Evolutionary conservation across 2,888 invertebrate species (phyloP).

Genomic region (Epinotia brunnichana): DNA sequence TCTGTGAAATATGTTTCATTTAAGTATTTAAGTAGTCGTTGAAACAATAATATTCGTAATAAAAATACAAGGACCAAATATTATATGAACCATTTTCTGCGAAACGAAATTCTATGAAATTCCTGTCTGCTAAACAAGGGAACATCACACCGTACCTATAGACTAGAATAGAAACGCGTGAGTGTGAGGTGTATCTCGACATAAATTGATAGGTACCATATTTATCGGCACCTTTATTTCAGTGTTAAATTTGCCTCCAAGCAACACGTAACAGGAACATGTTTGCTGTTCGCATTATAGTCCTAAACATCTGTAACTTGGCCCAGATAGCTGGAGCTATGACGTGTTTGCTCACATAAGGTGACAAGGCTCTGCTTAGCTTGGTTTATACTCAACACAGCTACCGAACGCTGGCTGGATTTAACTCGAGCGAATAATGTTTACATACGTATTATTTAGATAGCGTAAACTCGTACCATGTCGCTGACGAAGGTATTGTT

Average conservation of each 20-base stretch:
- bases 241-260: conserved; percentile 46
- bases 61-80: too few species aligned
- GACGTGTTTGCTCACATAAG: conserved; percentile 3
- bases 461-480: conserved; percentile 62
- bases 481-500: conserved; percentile 65
- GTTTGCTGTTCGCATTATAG: conserved; percentile 71
- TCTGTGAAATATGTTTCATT: too few species aligned
- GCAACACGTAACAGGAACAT: conserved; percentile 65
- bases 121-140: too few species aligned
- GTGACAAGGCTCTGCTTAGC: conserved; percentile 54
- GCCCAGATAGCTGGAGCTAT: conserved; percentile 56
- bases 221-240: conserved; percentile 47
- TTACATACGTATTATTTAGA: conserved; percentile 69
- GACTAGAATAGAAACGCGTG: not conserved
- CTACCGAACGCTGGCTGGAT: conserved; percentile 58
- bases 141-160: too few species aligned
- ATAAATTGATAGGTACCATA: conserved; percentile 27
- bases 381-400: conserved; percentile 50
- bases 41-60: too few species aligned
- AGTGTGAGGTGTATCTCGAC: not conserved
- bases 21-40: too few species aligned
- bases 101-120: too few species aligned
- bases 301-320: conserved; percentile 65
- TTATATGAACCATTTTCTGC: too few species aligned
- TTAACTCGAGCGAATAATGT: conserved; percentile 68